Evolutionary conservation across 1,140 invertebrate species (phyloP).

Genomic region (Lasaia peninsularis): DNA sequence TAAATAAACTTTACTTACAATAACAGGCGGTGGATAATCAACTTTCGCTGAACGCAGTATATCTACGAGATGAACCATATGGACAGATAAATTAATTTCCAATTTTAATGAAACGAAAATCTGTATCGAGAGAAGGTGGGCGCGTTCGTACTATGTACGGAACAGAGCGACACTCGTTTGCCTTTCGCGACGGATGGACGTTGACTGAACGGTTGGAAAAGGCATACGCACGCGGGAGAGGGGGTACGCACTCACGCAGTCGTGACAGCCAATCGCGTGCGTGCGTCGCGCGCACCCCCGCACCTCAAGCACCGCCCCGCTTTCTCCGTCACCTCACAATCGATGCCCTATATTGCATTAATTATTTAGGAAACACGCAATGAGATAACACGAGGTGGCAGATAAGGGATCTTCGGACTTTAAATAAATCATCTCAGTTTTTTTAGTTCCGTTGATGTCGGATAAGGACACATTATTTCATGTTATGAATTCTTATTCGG

Average conservation of each 20-base stretch:
- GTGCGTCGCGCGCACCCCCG: constrained; percentile 71
- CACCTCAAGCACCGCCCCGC: constrained; percentile 54
- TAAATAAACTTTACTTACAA: constrained; percentile 68
- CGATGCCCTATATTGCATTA: constrained; percentile 78
- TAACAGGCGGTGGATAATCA: constrained; percentile 75
- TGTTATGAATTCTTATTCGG: no score
- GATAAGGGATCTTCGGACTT: constrained; percentile 67
- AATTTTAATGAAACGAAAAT: constrained; percentile 51
- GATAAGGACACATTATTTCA: constrained; percentile 49
- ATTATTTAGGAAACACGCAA: constrained; percentile 78
- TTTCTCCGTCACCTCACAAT: constrained; percentile 72
- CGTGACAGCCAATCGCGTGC: constrained; percentile 73
- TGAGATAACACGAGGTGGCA: constrained; percentile 75
- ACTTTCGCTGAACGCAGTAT: constrained; percentile 77
- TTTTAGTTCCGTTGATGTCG: constrained; percentile 16
- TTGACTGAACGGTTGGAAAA: constrained; percentile 64
- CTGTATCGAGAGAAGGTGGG: constrained; percentile 38
- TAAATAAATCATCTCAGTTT: constrained; percentile 67
- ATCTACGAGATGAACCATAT: constrained; percentile 79
- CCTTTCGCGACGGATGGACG: constrained; percentile 40
- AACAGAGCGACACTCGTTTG: constrained; percentile 39
- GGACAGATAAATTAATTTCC: constrained; percentile 70
- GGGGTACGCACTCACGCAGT: constrained; percentile 72
- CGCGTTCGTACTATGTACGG: constrained; percentile 44
- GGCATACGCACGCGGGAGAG: constrained; percentile 63